Evolutionary conservation across 2,797 vertebrate species (phyloP).

Genomic region (Diplodus puntazzo): DNA sequence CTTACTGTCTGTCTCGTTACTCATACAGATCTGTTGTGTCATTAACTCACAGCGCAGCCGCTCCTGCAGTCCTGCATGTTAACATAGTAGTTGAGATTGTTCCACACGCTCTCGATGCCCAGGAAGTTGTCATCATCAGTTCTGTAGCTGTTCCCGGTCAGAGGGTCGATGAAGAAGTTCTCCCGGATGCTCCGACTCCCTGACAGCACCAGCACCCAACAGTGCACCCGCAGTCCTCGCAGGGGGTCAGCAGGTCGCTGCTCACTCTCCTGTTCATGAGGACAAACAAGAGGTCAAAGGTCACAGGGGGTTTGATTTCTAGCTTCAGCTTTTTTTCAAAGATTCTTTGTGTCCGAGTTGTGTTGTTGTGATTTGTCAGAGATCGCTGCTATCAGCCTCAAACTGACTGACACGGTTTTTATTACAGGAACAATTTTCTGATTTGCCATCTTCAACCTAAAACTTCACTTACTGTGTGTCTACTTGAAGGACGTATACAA

Average conservation of each 20-base stretch:
- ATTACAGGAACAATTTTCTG: neutral
- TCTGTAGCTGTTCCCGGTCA: slow-evolving; percentile 85
- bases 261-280: slow-evolving; percentile 72
- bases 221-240: slow-evolving; percentile 88
- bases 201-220: slow-evolving; percentile 92
- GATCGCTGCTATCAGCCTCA: neutral
- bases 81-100: slow-evolving; percentile 92
- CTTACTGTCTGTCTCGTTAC: neutral
- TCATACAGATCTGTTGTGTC: fast-evolving
- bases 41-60: slow-evolving; percentile 85
- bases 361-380: neutral
- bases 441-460: neutral
- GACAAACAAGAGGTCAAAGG: neutral
- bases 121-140: slow-evolving; percentile 86
- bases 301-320: neutral
- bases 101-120: slow-evolving; percentile 95
- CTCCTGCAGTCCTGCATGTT: slow-evolving; percentile 94
- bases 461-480: neutral
- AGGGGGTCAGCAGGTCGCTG: slow-evolving; percentile 79
- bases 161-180: slow-evolving; percentile 93
- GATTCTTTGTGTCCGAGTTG: neutral
- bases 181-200: slow-evolving; percentile 88
- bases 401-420: neutral
- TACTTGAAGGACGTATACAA: too few species aligned
- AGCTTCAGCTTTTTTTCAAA: neutral